Percentiles rank a stretch among this genome's conserved stretches.
Evolutionary conservation across 1,140 invertebrate species (phyloP).

Genomic region (Chionoecetes opilio): DNA sequence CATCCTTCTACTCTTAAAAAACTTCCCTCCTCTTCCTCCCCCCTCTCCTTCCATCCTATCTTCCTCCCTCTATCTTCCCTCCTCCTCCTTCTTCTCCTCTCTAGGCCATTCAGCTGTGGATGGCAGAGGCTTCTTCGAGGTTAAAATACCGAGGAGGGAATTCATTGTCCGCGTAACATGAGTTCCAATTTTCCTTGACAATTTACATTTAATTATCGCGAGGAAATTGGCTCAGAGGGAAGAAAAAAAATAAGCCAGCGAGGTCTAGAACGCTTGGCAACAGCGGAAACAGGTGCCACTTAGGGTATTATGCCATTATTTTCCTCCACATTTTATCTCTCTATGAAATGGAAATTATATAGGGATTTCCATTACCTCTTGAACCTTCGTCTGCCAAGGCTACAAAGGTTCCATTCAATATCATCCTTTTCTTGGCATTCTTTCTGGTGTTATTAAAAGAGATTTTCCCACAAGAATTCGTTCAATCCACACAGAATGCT

Average conservation of each 20-base stretch:
- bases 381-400: conserved; percentile 33
- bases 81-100: conserved; percentile 6
- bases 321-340: background rate
- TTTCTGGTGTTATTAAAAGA: background rate
- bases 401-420: conserved; percentile 28
- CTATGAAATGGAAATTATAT: conserved; percentile 12
- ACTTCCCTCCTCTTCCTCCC: background rate
- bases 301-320: conserved; percentile 60
- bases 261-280: conserved; percentile 39
- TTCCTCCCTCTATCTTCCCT: background rate
- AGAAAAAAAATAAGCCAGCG: background rate
- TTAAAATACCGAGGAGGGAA: conserved; percentile 75
- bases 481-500: background rate
- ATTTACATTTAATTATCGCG: conserved; percentile 80
- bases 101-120: conserved; percentile 59
- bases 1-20: background rate
- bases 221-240: conserved; percentile 78
- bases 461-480: conserved; percentile 28
- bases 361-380: background rate
- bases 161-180: conserved; percentile 76
- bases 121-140: conserved; percentile 59
- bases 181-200: conserved; percentile 79
- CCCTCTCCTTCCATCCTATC: background rate
- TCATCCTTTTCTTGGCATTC: background rate
- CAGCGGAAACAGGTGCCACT: conserved; percentile 50